Evolutionary conservation across 2,888 invertebrate species (phyloP), one percentile per base, ranked within the genome.

Genomic region (Epistrophe grossulariae): DNA sequence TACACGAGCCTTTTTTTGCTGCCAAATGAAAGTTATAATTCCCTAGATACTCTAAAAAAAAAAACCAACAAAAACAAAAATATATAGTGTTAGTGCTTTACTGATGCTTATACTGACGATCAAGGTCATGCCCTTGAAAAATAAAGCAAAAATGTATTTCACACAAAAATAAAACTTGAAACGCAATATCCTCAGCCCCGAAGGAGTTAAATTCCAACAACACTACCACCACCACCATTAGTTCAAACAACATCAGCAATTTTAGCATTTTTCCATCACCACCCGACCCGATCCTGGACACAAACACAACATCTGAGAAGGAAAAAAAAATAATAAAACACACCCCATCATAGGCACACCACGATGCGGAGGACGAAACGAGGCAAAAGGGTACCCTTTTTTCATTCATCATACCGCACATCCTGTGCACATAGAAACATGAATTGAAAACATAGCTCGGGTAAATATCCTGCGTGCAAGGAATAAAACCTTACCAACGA

Each of bases 111-210:
- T 35, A 24, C 62, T 45, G 74, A 74, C 81, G 81, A 71, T 79
- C 85, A 85, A 85, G 85, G 85, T 85, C 85, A 59, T 85, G 78
- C 71, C 85, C 85, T 85, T 85, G 85, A 85, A 85, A 81, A 80
- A 80, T 62, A 73, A 74, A 73, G 48, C 13, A 24, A 57, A 78
- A 68, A 78, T 68, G 68, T 38, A n/a, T 60, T 60, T 28, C 45
- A 24, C 45, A 73, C 52, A 81, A 76, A 76, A 71, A 70, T 66
- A 64, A 79, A 76, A 79, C 55, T 50, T 70, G 70, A 68, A 79
- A 85, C 81, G 85, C 85, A 81, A 85, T 85, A 79, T 50, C 13
- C 70, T 73, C 79, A 76, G 70, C 50, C 71, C 74, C 71, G 45
- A 62, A 64, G 48, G 38, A 19, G 60, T 45, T 52, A 43, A 17